Evolutionary conservation across 2,113 vertebrate genomes (phyloP), one percentile per base, ranked within the genome.

Genomic region (Antigone vipio): DNA sequence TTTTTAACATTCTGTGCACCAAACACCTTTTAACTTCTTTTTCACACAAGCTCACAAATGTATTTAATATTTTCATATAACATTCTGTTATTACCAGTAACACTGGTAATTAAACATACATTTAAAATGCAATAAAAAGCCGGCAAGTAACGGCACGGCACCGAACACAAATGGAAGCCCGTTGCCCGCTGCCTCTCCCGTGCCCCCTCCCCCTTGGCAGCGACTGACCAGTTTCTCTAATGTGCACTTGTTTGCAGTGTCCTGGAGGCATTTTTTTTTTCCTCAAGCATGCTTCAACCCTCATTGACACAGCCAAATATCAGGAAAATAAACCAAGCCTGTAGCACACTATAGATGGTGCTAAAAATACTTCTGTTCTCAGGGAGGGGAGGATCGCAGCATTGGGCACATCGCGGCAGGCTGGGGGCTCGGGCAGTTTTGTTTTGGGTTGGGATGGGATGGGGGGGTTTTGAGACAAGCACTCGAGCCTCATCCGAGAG

Each of bases 1-100:
- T 96, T 96, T 95, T 98, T 98, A 98, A 91, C 97, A 98, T 98
- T 98, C 98, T 84, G 92, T 7, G 58, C 96, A 96, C 95, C 5
- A 16, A 95, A 88, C 89, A 98, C 97, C 97, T 98, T 98, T 97
- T 97, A 97, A 96, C 97, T 98, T 98, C 95, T 97, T 98, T 92
- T 92, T 86, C 97, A 91, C 96, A 96, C 97, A 93, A 64, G 88
- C 94, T 90, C 84, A 24, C 97, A 97, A 97, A 97, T 92, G 92
- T 97, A 97, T 96, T 98, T 98, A 97, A 97, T 97, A 97, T 98
- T 98, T 98, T 93, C 96, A 97, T 53, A 53, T 53, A 96, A 94
- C 95, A 83, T 90, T 93, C 97, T 58, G 76, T 89, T 80, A 97
- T 94, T 89, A 96, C 80, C 91, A 86, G 92, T 94, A 94, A 96